phyloP scores from a whole-genome alignment of 2,113 vertebrate genomes.

The Trichechus manatus region DNA sequence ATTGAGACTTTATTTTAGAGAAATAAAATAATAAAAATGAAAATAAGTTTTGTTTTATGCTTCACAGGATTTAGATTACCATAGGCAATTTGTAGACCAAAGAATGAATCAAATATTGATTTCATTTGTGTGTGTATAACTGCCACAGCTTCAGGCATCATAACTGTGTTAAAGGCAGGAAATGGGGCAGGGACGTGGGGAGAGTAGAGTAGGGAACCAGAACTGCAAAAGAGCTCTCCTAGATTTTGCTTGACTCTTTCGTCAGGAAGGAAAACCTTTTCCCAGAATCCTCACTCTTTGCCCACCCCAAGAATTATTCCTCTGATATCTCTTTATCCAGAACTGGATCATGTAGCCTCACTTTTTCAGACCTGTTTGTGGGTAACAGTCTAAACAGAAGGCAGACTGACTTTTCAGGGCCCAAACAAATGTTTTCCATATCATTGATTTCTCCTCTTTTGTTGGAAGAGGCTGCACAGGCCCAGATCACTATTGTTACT shows the following conservation, averaged over 20 bases:
- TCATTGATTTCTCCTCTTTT: not conserved
- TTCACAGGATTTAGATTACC: not conserved
- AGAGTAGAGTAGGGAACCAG: not conserved
- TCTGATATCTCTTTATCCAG: not conserved
- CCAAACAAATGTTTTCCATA: not conserved
- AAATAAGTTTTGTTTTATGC: slow-evolving; percentile 9
- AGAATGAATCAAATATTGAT: not conserved
- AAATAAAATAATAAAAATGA: not conserved
- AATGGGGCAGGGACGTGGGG: not conserved
- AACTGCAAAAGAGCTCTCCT: not conserved
- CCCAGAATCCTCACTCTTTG: not conserved
- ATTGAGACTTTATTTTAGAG: not conserved
- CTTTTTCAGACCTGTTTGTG: not conserved
- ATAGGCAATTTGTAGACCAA: slow-evolving; percentile 7
- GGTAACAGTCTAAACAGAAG: not conserved
- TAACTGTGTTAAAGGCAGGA: not conserved
- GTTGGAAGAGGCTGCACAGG: no score
- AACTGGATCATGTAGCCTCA: not conserved
- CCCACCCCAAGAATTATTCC: not conserved
- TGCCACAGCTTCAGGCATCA: not conserved
- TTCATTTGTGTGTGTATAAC: not conserved
- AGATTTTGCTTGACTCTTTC: not conserved
- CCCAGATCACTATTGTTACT: no score
- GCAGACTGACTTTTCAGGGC: not conserved
- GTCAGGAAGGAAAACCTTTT: not conserved